These are phyloP conservation scores for Ericerus pela DNA, from an alignment of 1,140 invertebrate species.

Conservation along the genomic window DNA sequence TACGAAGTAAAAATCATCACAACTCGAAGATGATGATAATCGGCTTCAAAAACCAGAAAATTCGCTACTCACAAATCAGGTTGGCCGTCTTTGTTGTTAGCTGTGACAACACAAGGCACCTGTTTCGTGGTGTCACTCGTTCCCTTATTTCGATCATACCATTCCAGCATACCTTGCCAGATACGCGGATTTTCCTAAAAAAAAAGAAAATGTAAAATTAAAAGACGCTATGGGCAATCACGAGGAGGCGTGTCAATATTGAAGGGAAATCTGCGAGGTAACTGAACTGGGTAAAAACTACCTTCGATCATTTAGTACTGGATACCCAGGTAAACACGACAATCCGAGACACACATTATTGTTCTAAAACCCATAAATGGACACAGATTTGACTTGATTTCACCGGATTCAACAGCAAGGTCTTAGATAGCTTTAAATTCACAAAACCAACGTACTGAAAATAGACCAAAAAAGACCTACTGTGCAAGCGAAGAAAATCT, in stretches of 20 bases:
- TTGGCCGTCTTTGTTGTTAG: constrained; percentile 62
- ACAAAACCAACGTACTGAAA: too few species aligned
- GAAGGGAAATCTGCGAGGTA: not conserved
- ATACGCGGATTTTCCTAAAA: constrained; percentile 48
- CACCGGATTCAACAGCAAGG: too few species aligned
- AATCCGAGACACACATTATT: not conserved
- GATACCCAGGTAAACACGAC: not conserved
- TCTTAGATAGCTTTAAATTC: too few species aligned
- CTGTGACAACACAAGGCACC: constrained; percentile 68
- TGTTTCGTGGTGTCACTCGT: constrained; percentile 63
- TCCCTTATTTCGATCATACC: constrained; percentile 44
- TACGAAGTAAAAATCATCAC: constrained; percentile 27
- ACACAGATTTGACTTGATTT: too few species aligned
- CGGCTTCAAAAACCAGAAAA: constrained; percentile 13
- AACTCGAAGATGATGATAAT: not conserved
- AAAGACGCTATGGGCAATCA: not conserved
- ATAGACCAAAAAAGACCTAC: too few species aligned
- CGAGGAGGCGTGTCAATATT: not conserved
- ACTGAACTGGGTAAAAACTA: not conserved
- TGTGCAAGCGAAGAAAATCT: too few species aligned
- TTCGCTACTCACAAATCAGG: constrained; percentile 52
- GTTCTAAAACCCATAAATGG: not conserved
- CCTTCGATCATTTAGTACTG: too few species aligned
- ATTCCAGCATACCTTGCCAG: constrained; percentile 77
- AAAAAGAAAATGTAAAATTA: not conserved